Conservation (phyloP, 2,797 vertebrate genomes). For the Scomberomorus guttatus region DNA sequence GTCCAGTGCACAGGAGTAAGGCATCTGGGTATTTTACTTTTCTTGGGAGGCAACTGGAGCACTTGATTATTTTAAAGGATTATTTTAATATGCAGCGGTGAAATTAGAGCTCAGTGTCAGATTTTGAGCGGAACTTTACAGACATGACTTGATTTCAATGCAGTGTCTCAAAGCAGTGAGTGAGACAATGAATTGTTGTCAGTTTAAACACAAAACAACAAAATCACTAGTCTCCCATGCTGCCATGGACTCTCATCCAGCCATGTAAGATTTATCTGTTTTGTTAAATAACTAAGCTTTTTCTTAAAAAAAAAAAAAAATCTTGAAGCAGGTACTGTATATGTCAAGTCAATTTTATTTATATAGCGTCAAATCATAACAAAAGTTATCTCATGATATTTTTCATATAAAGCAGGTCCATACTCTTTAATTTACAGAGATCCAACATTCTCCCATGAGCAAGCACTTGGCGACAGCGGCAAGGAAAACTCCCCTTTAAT, state of each 20-base stretch:
- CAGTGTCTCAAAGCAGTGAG: conserved; percentile 84
- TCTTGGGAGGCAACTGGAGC: background rate
- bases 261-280: background rate
- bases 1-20: background rate
- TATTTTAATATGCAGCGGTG: too few species aligned
- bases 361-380: too few species aligned
- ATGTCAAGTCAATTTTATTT: too few species aligned
- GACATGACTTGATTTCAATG: background rate
- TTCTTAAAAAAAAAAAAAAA: background rate
- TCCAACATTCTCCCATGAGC: too few species aligned
- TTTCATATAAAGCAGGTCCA: too few species aligned
- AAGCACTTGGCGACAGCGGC: too few species aligned
- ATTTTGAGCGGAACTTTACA: background rate
- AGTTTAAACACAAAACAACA: conserved; percentile 91
- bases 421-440: too few species aligned
- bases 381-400: too few species aligned
- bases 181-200: conserved; percentile 97
- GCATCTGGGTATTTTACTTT: background rate
- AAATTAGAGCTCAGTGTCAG: too few species aligned
- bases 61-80: background rate
- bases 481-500: too few species aligned
- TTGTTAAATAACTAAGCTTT: background rate
- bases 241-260: conserved; percentile 78
- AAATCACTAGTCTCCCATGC: conserved; percentile 99
- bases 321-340: too few species aligned